These are phyloP conservation scores for Leucophora obtusa DNA, from an alignment of 2,888 invertebrate species.

Conservation along the genomic window DNA sequence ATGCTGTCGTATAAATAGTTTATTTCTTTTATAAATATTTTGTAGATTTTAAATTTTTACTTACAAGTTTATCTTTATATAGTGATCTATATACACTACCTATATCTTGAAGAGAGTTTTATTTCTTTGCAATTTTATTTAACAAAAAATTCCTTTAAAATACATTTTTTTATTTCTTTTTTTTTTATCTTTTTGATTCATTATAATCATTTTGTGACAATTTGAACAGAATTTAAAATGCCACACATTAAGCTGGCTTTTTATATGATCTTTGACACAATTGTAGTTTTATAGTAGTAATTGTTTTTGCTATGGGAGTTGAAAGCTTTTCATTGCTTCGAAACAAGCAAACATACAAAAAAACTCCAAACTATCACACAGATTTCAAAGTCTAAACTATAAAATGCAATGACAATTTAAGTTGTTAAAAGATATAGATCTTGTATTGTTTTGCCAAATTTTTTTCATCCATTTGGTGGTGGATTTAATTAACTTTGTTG, in stretches of 20 bases:
- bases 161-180: neutral
- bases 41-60: neutral
- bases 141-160: neutral
- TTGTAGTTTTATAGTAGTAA: slow-evolving; percentile 54
- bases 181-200: slow-evolving; percentile 60
- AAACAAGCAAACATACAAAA: neutral
- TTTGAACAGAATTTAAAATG: slow-evolving; percentile 62
- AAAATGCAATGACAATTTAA: slow-evolving; percentile 59
- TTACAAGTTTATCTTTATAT: neutral
- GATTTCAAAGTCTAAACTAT: slow-evolving; percentile 58
- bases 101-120: too few species aligned
- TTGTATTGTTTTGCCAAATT: slow-evolving; percentile 57
- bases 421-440: slow-evolving; percentile 62
- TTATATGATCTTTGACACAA: slow-evolving; percentile 64
- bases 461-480: neutral
- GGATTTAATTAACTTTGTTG: neutral
- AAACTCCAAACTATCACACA: slow-evolving; percentile 56
- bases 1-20: neutral
- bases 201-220: slow-evolving; percentile 63
- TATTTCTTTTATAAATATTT: neutral
- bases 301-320: slow-evolving; percentile 5
- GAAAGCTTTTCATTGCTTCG: slow-evolving; percentile 11
- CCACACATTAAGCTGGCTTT: slow-evolving; percentile 59
- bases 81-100: neutral
- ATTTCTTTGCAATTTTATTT: neutral